A percentile compares a stretch with the other conserved stretches of the same genome.
phyloP scores from a whole-genome alignment of 2,888 invertebrate species.

The Cosmopolites sordidus region DNA sequence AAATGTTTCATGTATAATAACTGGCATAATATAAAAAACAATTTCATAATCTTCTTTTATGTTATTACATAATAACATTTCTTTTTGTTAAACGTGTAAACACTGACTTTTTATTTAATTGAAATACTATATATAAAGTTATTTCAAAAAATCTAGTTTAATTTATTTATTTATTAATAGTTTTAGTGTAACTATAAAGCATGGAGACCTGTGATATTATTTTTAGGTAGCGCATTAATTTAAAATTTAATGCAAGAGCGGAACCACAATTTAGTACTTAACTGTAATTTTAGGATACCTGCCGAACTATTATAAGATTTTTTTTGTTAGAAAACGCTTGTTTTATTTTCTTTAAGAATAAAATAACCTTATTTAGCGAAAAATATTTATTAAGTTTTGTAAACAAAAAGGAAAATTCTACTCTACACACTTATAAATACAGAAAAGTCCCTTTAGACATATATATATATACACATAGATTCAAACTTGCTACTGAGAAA shows the following conservation, averaged over 20 bases:
- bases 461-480: background rate
- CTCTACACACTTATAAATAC: background rate
- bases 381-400: constrained; percentile 20
- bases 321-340: background rate
- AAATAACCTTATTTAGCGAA: constrained; percentile 10
- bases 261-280: constrained; percentile 5
- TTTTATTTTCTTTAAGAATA: constrained; percentile 3
- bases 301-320: constrained; percentile 5
- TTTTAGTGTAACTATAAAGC: background rate
- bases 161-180: constrained; percentile 1
- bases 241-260: constrained; percentile 3
- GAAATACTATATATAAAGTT: background rate
- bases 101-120: background rate
- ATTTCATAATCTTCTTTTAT: constrained; percentile 4
- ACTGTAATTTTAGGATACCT: constrained; percentile 7
- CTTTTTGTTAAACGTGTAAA: background rate
- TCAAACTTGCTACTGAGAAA: too few species aligned
- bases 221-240: constrained; percentile 1
- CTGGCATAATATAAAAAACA: background rate
- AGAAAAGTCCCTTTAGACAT: background rate
- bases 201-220: constrained; percentile 15
- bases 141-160: background rate
- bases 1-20: background rate
- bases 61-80: constrained; percentile 23
- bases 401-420: constrained; percentile 11